Conservation (phyloP, 2,888 invertebrate species). For the Lypha dubia region DNA sequence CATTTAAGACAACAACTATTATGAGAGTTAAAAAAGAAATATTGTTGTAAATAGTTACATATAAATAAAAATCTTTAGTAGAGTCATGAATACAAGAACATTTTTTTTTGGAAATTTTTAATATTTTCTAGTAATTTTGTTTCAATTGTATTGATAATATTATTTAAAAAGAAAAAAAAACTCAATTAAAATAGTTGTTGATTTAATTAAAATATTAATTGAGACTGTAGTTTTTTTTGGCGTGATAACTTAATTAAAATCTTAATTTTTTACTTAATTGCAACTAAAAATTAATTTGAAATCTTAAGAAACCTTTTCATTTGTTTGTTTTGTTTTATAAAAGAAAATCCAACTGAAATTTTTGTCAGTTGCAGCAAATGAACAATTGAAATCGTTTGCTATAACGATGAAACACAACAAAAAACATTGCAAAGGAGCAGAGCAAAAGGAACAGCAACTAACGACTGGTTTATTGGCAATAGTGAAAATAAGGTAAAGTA, state of each 20-base stretch:
- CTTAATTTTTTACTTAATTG: background rate
- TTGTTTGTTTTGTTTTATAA: background rate
- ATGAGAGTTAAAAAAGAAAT: too few relatives aligned
- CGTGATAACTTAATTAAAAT: background rate
- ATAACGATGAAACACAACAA: slow-evolving; percentile 26
- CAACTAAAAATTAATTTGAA: background rate
- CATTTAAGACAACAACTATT: too few relatives aligned
- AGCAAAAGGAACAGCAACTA: slow-evolving; percentile 46
- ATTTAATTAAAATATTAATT: too few relatives aligned
- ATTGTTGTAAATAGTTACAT: too few relatives aligned
- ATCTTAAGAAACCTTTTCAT: background rate
- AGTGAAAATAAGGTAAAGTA: slow-evolving; percentile 3
- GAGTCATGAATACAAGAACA: too few relatives aligned
- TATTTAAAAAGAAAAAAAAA: too few relatives aligned
- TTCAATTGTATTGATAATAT: too few relatives aligned
- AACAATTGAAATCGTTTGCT: slow-evolving; percentile 46
- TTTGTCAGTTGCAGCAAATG: slow-evolving; percentile 38
- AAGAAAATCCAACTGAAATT: slow-evolving; percentile 28
- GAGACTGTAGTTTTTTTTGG: too few relatives aligned
- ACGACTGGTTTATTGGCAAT: background rate
- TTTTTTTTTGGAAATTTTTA: too few relatives aligned
- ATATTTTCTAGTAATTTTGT: too few relatives aligned
- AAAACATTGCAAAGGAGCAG: slow-evolving; percentile 20
- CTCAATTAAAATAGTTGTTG: too few relatives aligned
- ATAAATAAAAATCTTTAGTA: too few relatives aligned